Conservation (phyloP, 2,888 invertebrate species). For the Drosophila yooni region DNA sequence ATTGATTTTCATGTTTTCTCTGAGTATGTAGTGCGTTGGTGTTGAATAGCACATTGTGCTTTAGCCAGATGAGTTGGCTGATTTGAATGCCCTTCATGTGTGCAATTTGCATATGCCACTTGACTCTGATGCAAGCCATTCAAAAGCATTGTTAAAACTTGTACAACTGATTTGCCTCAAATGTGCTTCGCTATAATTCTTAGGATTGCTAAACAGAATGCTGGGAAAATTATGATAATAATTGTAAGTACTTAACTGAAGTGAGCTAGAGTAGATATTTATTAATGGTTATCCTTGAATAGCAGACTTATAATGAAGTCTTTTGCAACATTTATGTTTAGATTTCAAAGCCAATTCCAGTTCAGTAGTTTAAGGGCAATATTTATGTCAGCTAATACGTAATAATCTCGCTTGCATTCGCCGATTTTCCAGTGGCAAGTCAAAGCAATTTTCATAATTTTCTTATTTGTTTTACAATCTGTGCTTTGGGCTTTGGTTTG, state of each 20-base stretch:
- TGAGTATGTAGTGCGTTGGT: conserved; percentile 6
- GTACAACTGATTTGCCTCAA: conserved; percentile 18
- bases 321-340: neutral
- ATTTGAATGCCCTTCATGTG: conserved; percentile 65
- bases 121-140: conserved; percentile 45
- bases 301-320: neutral
- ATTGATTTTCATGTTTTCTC: conserved; percentile 67
- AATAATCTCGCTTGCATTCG: conserved; percentile 15
- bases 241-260: neutral
- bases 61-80: conserved; percentile 20
- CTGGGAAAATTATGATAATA: too few relatives aligned
- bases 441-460: conserved; percentile 22
- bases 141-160: conserved; percentile 34
- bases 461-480: conserved; percentile 44
- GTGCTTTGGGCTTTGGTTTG: conserved; percentile 37
- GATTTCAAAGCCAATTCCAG: neutral
- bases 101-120: conserved; percentile 69
- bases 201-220: neutral
- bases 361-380: neutral
- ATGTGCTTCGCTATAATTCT: neutral
- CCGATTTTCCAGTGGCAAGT: conserved; percentile 14
- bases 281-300: neutral
- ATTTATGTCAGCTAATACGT: neutral
- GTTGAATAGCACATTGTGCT: conserved; percentile 41
- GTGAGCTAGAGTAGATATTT: neutral